Evolutionary conservation across 2,888 invertebrate species (phyloP).

Genomic region (Mimumesa dahlbomi): DNA sequence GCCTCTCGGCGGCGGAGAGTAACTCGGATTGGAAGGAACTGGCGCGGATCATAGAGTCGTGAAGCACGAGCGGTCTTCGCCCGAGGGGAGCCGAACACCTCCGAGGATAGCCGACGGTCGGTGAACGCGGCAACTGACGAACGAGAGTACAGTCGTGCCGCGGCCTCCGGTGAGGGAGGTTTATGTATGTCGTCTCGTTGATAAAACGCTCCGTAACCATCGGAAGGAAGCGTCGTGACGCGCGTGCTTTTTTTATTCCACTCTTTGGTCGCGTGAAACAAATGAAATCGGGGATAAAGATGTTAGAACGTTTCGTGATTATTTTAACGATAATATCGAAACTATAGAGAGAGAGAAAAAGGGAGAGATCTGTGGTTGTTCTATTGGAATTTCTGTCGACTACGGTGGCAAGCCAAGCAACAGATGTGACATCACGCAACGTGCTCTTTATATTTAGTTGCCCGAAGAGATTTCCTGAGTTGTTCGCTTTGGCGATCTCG

Average conservation of each 20-base stretch:
- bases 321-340: neutral
- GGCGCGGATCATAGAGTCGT: constrained; percentile 49
- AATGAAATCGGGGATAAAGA: no score
- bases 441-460: constrained; percentile 63
- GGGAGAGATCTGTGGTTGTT: neutral
- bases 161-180: constrained; percentile 74
- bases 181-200: constrained; percentile 33
- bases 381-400: neutral
- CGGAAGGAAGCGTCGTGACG: constrained; percentile 11
- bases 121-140: constrained; percentile 73
- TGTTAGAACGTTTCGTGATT: neutral
- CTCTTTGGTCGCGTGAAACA: neutral
- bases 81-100: constrained; percentile 55
- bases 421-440: constrained; percentile 63
- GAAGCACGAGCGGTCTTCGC: constrained; percentile 55
- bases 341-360: neutral
- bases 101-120: constrained; percentile 60
- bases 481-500: constrained; percentile 6
- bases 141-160: constrained; percentile 77
- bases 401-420: constrained; percentile 36
- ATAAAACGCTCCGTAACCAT: neutral
- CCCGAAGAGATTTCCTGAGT: constrained; percentile 55
- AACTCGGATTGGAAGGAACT: constrained; percentile 55
- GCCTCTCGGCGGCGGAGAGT: constrained; percentile 27
- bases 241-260: constrained; percentile 17